Percentiles rank a stretch among this genome's conserved stretches.
Evolutionary conservation across 2,113 vertebrate species (phyloP).

Genomic region (Clarias batrachus): DNA sequence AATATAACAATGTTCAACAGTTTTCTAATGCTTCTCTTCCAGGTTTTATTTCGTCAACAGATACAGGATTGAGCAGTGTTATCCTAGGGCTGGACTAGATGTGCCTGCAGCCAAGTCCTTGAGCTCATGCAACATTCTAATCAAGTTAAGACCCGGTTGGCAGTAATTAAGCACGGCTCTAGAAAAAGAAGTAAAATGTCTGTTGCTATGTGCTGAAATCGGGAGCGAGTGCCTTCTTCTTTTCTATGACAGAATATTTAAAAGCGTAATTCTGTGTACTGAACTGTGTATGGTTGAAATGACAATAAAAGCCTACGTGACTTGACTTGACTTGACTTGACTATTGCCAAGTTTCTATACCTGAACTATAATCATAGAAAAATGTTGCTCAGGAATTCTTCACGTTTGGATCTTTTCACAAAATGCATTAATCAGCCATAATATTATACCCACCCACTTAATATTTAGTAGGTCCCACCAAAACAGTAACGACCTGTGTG

Average conservation of each 20-base stretch:
- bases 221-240: background rate
- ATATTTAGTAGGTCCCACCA: too few species aligned
- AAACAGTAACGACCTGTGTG: too few species aligned
- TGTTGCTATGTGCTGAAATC: background rate
- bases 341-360: background rate
- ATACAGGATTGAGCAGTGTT: background rate
- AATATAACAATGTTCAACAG: background rate
- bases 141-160: background rate
- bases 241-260: background rate
- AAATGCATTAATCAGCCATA: too few species aligned
- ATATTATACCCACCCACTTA: too few species aligned
- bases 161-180: background rate
- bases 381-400: background rate
- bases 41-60: background rate
- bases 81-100: background rate
- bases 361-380: background rate
- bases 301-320: too few species aligned
- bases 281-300: too few species aligned
- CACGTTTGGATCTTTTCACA: background rate
- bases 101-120: background rate
- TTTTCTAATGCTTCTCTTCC: background rate
- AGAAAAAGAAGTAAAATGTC: background rate
- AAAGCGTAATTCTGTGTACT: background rate
- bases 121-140: background rate
- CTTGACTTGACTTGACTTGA: too few species aligned